These are phyloP conservation scores for Chaetoderma sp. DNA, from an alignment of 2,888 invertebrate species.

Conservation along the genomic window DNA sequence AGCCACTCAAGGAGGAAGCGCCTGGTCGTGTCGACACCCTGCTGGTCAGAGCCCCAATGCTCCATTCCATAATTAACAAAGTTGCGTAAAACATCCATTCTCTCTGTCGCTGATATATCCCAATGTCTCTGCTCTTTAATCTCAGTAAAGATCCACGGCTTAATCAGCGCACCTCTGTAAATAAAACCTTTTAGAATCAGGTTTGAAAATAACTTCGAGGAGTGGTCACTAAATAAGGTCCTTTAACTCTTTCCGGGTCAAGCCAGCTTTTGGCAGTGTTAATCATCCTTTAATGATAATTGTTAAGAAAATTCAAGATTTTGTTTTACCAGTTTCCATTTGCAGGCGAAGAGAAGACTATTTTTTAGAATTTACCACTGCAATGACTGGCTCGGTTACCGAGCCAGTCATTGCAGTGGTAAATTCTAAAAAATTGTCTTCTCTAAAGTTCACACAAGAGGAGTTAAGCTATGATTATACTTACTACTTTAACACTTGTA, in stretches of 20 bases:
- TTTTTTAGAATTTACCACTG: no score
- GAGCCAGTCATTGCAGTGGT: no score
- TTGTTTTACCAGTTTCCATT: no score
- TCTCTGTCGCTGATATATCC: slow-evolving; percentile 89
- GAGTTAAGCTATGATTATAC: no score
- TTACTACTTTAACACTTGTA: no score
- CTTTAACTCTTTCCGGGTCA: no score
- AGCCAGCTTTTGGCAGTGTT: neutral
- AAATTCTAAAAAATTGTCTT: no score
- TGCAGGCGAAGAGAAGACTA: no score
- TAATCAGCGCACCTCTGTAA: slow-evolving; percentile 90
- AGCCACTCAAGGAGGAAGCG: slow-evolving; percentile 79
- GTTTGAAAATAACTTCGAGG: neutral
- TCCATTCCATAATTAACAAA: slow-evolving; percentile 94
- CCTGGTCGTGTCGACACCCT: slow-evolving; percentile 91
- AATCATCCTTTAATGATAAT: neutral
- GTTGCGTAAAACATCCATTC: slow-evolving; percentile 89
- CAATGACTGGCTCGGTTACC: no score
- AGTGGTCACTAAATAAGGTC: no score
- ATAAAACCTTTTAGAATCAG: neutral
- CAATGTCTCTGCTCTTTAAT: slow-evolving; percentile 91
- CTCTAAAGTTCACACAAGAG: no score
- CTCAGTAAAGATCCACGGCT: slow-evolving; percentile 99
- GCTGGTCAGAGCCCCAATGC: slow-evolving; percentile 96
- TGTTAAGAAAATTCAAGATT: no score